Base-by-base conservation (phyloP, 2,113 vertebrate species). In the Onychostoma macrolepis region DNA sequence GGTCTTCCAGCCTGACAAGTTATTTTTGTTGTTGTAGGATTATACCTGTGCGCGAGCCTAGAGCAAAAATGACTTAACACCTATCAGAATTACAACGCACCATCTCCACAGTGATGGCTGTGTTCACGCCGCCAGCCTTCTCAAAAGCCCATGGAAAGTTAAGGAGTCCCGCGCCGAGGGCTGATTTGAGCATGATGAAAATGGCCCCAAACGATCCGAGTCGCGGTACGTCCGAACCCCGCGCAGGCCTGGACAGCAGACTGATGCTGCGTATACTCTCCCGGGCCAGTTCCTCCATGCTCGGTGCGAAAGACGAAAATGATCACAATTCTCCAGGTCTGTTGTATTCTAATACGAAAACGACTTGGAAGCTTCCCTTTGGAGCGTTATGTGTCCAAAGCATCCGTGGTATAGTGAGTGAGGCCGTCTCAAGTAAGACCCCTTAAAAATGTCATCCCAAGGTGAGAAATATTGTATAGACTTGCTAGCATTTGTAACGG, bases 111-210 rank as follows among this genome's bases (percentile, higher is more conserved):
- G 93, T 90, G 81, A 98, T 84, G 24, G 97, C 96, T 0, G 95
- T 94, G 17, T 10, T 85, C 50, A 96, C 91, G 1, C 98, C 98
- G 0, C 98, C 97, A 0, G 97, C 97, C 90, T 94, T 96, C 91
- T 95, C 85, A 90, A 99, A 99, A 3, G 98, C 97, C 97, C 98
- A 98, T 17, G 98, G 97, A 79, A 99, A 99, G 92, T 95, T 99
- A 36, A 99, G 97, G 43, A 99, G 95, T 26, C 98, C 98, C 0
- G 97, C 97, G 4, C 97, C 98, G 67, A 99, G 95, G 0, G 98
- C 96, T 0, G 98, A 99, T 80, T 99, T 99, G 41, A 98, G 91
- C 94, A 98, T 94, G 85, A 99, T 99, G 93, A 98, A 98, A 75
- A 97, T 90, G 0, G 97, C 97, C 0, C 97, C 97, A 2, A 94